phyloP scores from a whole-genome alignment of 2,113 vertebrate species.

The Willisornis vidua region DNA sequence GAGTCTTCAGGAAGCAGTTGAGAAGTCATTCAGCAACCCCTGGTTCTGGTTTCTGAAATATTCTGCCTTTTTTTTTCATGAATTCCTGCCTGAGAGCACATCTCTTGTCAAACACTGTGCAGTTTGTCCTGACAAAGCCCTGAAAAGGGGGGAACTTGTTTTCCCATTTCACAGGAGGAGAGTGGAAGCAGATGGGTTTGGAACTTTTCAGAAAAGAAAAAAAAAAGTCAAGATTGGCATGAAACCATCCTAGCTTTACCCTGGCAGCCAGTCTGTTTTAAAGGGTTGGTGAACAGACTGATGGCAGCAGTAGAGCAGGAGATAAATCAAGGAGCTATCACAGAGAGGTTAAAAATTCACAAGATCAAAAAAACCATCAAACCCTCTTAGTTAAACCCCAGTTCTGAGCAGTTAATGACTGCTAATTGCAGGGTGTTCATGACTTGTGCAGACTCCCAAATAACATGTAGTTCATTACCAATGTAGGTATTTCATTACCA shows the following conservation, averaged over 20 bases:
- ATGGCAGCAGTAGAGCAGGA: neutral
- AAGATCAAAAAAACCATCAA: neutral
- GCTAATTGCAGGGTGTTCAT: neutral
- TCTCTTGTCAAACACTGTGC: neutral
- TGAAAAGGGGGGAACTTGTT: neutral
- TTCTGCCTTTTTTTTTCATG: neutral
- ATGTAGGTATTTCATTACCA: neutral
- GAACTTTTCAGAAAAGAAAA: neutral
- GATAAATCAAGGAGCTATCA: neutral
- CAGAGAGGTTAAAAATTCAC: neutral
- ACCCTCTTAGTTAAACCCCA: neutral
- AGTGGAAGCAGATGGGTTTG: neutral
- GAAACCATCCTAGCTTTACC: neutral
- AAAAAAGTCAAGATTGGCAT: too few species aligned
- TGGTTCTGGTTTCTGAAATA: neutral
- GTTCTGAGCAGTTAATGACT: neutral
- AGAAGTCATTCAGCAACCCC: neutral
- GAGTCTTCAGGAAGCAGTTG: neutral
- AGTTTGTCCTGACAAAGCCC: neutral
- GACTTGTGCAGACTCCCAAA: neutral
- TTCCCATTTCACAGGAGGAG: neutral
- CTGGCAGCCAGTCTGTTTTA: neutral
- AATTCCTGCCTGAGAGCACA: neutral
- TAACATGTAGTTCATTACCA: neutral
- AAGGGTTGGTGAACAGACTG: neutral